Percentiles rank a stretch among this genome's conserved stretches.
Evolutionary conservation across 2,888 invertebrate species (phyloP).

Genomic region (Drosophila recens): DNA sequence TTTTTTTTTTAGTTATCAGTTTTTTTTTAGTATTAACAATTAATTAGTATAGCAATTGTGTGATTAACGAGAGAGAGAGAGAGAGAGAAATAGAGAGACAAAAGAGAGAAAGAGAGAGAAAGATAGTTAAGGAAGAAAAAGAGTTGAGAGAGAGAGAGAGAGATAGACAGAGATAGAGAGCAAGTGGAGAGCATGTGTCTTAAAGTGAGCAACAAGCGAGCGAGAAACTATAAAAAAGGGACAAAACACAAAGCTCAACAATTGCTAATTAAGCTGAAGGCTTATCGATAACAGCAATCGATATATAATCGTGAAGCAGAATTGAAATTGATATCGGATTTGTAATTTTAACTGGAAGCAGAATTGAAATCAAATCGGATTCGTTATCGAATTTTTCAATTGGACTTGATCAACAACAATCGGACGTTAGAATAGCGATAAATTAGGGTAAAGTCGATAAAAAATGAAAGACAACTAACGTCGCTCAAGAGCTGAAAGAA

Average conservation of each 20-base stretch:
- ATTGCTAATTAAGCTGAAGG: background rate
- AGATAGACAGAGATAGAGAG: conserved; percentile 50
- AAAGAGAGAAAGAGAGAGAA: conserved; percentile 59
- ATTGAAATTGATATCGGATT: background rate
- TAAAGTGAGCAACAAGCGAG: conserved; percentile 49
- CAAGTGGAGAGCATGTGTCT: conserved; percentile 43
- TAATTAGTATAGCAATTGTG: conserved; percentile 52
- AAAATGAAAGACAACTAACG: conserved; percentile 21
- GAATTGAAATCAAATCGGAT: background rate
- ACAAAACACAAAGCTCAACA: background rate
- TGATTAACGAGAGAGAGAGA: conserved; percentile 52
- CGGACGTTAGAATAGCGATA: conserved; percentile 27
- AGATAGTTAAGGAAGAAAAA: conserved; percentile 69
- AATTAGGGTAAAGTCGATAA: background rate
- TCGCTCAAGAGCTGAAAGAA: conserved; percentile 38
- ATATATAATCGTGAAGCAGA: background rate
- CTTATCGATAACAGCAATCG: conserved; percentile 1
- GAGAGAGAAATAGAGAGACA: conserved; percentile 56
- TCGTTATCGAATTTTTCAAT: background rate
- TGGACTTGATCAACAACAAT: background rate
- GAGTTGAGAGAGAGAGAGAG: conserved; percentile 48
- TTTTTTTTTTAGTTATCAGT: conserved; percentile 50
- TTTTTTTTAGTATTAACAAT: conserved; percentile 62
- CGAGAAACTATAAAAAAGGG: conserved; percentile 12
- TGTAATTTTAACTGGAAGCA: background rate